A percentile compares a stretch with the other conserved stretches of the same genome.
phyloP scores from a whole-genome alignment of 2,113 vertebrate genomes.

The Indri indri region DNA sequence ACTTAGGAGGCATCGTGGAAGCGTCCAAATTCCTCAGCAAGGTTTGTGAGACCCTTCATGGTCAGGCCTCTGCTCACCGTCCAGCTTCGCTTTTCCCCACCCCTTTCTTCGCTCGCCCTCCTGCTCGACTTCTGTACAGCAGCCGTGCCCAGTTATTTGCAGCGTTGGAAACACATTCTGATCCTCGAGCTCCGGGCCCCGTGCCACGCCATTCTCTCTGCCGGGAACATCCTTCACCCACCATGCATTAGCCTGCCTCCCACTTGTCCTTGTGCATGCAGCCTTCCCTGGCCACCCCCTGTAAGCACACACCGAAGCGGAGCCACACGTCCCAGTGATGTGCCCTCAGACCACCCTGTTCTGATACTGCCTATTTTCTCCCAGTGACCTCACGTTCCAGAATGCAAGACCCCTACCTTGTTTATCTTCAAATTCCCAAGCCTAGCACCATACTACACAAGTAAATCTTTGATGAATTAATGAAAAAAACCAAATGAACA shows the following conservation, averaged over 20 bases:
- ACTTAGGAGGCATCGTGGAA: accelerated
- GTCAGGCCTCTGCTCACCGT: neutral
- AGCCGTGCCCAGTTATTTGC: neutral
- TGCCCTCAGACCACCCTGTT: neutral
- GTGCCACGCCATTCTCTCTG: neutral
- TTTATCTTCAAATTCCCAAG: neutral
- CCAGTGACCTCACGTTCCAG: neutral
- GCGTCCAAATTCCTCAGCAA: neutral
- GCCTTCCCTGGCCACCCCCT: neutral
- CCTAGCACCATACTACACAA: neutral
- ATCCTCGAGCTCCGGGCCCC: neutral
- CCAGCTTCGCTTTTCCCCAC: neutral
- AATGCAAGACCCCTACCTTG: neutral
- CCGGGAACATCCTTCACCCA: neutral
- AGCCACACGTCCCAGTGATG: neutral
- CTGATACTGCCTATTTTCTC: neutral
- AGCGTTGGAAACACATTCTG: neutral
- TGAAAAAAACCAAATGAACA: neutral
- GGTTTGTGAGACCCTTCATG: neutral
- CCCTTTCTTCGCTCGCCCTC: neutral
- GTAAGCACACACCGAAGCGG: neutral
- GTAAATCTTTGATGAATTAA: neutral
- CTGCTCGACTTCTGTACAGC: neutral
- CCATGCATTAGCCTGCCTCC: neutral
- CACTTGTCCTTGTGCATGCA: neutral